Conservation (phyloP, 2,113 vertebrate genomes). For the Burhinus oedicnemus region DNA sequence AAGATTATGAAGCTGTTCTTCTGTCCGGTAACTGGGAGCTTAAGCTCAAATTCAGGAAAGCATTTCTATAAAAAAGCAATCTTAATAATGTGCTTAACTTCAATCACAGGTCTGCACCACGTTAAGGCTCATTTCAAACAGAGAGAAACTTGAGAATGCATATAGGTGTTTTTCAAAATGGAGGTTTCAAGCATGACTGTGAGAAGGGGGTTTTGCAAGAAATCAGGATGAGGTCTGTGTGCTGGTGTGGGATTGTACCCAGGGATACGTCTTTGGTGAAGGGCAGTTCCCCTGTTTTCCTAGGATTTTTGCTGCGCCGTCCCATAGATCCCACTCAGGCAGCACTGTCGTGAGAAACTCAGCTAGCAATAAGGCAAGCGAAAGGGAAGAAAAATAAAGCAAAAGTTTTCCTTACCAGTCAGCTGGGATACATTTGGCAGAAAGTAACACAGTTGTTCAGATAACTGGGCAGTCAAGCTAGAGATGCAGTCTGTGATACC, state of each 20-base stretch:
- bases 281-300: neutral
- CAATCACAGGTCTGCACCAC: neutral
- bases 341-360: neutral
- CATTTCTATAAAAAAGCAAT: neutral
- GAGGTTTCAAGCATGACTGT: neutral
- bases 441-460: neutral
- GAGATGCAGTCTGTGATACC: neutral
- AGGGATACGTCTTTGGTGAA: neutral
- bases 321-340: neutral
- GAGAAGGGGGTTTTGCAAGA: neutral
- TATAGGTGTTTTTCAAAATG: neutral
- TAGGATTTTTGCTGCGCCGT: neutral
- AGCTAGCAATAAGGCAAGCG: neutral
- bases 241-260: neutral
- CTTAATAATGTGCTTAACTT: neutral
- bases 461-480: neutral
- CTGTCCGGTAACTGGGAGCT: neutral
- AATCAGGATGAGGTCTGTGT: neutral
- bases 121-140: neutral
- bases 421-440: neutral
- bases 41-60: neutral
- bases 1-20: neutral
- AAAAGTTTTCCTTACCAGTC: neutral
- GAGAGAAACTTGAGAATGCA: neutral
- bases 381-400: slow-evolving; percentile 4